Percentiles rank a stretch among this genome's conserved stretches.
Conservation (phyloP, 2,888 invertebrate genomes). For the Octodonta nipae region DNA sequence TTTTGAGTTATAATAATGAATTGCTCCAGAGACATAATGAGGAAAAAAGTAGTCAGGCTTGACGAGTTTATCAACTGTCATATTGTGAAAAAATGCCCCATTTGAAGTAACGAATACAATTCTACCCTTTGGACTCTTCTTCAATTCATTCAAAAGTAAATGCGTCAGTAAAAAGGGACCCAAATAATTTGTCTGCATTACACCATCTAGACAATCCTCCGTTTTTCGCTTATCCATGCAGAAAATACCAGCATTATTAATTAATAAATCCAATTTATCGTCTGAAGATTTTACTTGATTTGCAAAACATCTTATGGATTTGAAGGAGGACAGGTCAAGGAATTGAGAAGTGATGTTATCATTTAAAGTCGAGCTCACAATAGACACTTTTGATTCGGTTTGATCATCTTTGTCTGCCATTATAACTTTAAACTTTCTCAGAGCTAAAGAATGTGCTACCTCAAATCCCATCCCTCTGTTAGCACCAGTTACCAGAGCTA, state of each 20-base stretch:
- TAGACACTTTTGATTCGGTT: constrained; percentile 18
- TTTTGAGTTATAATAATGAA: constrained; percentile 20
- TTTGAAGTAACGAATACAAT: constrained; percentile 15
- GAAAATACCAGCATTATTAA: constrained; percentile 49
- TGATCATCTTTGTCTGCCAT: constrained; percentile 34
- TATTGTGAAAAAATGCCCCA: constrained; percentile 12
- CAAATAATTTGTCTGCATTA: constrained; percentile 55
- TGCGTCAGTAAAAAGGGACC: constrained; percentile 55
- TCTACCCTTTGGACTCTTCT: constrained; percentile 8
- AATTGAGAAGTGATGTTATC: constrained; percentile 28
- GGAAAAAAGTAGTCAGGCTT: constrained; percentile 10
- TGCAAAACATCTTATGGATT: constrained; percentile 44
- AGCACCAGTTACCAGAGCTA: constrained; percentile 13
- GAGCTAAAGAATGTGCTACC: constrained; percentile 31
- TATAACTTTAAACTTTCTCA: constrained; percentile 37
- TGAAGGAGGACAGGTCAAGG: constrained; percentile 32
- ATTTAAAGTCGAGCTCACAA: constrained; percentile 22
- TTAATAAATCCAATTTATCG: constrained; percentile 42
- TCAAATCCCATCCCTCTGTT: constrained; percentile 31
- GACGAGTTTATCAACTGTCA: constrained; percentile 8
- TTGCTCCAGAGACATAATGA: constrained; percentile 11
- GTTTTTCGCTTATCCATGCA: constrained; percentile 37
- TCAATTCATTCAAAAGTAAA: constrained; percentile 38
- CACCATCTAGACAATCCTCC: constrained; percentile 46
- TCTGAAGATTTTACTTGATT: constrained; percentile 39